These are phyloP conservation scores for Reticulitermes speratus DNA, from an alignment of 1,140 invertebrate species.

Conservation along the genomic window DNA sequence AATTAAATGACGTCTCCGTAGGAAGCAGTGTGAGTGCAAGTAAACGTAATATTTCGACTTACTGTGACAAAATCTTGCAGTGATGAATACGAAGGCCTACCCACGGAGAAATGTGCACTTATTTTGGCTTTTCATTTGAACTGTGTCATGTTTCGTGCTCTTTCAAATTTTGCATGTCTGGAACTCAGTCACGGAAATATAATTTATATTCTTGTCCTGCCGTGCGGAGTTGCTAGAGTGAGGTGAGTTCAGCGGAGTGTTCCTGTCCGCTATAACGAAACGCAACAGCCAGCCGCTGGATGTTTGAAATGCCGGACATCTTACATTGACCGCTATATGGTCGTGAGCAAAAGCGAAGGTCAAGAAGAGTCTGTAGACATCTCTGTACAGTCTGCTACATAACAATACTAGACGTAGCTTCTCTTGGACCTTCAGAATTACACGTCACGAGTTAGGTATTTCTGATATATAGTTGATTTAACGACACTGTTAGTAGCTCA, in stretches of 20 bases:
- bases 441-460: no score
- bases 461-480: no score
- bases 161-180: not conserved
- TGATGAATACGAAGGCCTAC: no score
- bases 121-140: not conserved
- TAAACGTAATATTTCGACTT: no score
- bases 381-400: not conserved
- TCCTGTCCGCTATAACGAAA: not conserved
- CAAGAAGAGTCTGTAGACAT: not conserved
- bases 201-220: not conserved
- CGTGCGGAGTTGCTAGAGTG: not conserved
- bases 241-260: not conserved
- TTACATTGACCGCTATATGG: not conserved
- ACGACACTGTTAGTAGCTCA: no score
- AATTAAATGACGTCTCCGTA: no score
- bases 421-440: no score
- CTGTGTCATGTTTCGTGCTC: not conserved
- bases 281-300: not conserved
- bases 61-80: no score
- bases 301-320: conserved; percentile 4
- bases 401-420: no score
- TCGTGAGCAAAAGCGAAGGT: conserved; percentile 5
- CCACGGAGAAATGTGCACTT: no score
- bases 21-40: no score
- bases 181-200: not conserved